These are phyloP conservation scores for Drosophila dunni DNA, from an alignment of 1,140 invertebrate genomes.

Conservation along the genomic window DNA sequence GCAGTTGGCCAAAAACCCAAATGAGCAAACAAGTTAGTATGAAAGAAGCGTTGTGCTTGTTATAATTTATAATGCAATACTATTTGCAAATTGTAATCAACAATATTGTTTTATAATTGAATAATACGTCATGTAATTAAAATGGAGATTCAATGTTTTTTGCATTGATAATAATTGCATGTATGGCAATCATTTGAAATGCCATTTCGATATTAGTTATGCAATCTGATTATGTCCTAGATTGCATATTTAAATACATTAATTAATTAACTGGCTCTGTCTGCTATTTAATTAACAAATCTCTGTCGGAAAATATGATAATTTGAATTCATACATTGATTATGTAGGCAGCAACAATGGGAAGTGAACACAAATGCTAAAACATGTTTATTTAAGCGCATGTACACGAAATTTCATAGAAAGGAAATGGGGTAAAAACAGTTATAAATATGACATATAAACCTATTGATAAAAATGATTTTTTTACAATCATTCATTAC, in stretches of 20 bases:
- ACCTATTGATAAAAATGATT: conserved; percentile 21
- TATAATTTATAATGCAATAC: not conserved
- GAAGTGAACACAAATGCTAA: not conserved
- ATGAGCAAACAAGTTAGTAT: not conserved
- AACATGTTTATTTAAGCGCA: conserved; percentile 19
- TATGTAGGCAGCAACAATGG: not conserved
- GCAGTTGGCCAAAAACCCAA: not conserved
- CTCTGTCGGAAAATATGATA: not conserved
- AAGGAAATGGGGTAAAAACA: not conserved
- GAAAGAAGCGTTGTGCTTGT: not conserved
- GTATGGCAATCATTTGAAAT: conserved; percentile 1
- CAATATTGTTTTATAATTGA: conserved; percentile 5
- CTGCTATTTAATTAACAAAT: conserved; percentile 3
- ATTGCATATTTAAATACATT: conserved; percentile 27
- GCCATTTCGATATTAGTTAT: conserved; percentile 4
- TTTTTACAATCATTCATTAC: conserved; percentile 25
- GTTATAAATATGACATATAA: conserved; percentile 25
- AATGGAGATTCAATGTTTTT: not conserved
- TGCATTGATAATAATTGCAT: not conserved
- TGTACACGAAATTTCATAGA: no score
- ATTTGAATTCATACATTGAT: conserved; percentile 17
- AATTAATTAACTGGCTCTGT: conserved; percentile 19
- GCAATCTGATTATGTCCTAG: conserved; percentile 21
- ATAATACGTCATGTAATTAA: conserved; percentile 1
- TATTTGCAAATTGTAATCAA: not conserved